Percentiles rank a stretch among this genome's conserved stretches.
Conservation (phyloP, 2,113 vertebrate species). For the Stigmatopora nigra region DNA sequence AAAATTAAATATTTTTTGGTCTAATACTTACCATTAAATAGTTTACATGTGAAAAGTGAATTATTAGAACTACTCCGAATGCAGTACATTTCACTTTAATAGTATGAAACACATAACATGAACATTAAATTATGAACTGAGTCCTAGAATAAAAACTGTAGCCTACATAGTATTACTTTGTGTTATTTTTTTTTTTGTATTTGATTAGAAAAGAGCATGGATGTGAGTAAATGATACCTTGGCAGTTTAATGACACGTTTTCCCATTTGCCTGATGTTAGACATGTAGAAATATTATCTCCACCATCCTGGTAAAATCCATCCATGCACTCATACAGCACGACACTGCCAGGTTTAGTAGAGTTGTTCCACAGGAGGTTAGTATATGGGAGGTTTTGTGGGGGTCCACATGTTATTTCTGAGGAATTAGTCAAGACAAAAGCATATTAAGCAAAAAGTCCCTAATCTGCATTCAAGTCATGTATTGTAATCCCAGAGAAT, state of each 20-base stretch:
- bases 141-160: neutral
- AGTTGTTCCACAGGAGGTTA: conserved; percentile 53
- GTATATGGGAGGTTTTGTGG: conserved; percentile 50
- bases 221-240: conserved; percentile 49
- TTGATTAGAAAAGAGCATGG: neutral
- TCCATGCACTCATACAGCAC: conserved; percentile 54
- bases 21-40: neutral
- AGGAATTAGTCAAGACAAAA: conserved; percentile 18
- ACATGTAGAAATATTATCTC: conserved; percentile 51
- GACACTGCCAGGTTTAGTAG: conserved; percentile 42
- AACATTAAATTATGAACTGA: too few species aligned
- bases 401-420: conserved; percentile 64
- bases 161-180: neutral
- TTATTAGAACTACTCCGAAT: neutral
- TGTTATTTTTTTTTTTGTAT: neutral
- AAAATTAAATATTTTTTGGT: neutral
- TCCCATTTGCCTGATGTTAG: conserved; percentile 59
- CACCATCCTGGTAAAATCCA: conserved; percentile 57
- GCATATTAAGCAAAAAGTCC: neutral
- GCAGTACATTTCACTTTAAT: neutral
- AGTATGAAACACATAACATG: neutral
- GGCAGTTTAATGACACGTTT: conserved; percentile 54
- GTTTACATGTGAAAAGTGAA: neutral
- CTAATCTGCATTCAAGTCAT: too few species aligned
- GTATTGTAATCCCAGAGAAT: neutral